Base-by-base conservation (phyloP, 2,888 invertebrate species). In the Hemistola chrysoprasaria region DNA sequence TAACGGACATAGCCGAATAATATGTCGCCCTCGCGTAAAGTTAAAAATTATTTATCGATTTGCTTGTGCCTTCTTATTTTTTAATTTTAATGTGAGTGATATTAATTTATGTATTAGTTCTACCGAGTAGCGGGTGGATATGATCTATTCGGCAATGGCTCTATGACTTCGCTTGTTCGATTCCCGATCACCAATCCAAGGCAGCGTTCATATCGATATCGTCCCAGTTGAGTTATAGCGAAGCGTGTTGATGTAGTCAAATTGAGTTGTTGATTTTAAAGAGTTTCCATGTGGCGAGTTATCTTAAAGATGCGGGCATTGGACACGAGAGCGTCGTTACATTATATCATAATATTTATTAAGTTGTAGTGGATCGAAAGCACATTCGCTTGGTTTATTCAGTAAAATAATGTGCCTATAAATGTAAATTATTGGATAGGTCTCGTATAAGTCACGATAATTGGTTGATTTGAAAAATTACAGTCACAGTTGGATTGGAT, bases 361-460 rank as follows among this genome's bases (percentile, higher is more conserved):
- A 71, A 77, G 78, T 84, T 82, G 77, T 86, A 86, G 83, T 71
- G 79, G 79, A 84, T 85, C 76, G 78, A 71, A 77, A 81, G 83
- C 84, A 84, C 81, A 72, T 76, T 81, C 63, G 83, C 81, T 81
- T 84, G 75, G 75, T 83, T 86, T 83, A 77, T 81, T 81, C 76
- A 80, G 74, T 81, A 85, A 87, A n/a, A 86, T 84, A 78, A 85
- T 86, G 87, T 87, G 86, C 87, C 87, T 87, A 85, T 86, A 84
- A 84, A 80, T 84, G 76, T 84, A 85, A 87, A 85, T 76, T 87
- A 84, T 79, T 45, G 74, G 71, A 80, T 85, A 87, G 86, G 83
- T 79, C 78, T 81, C 56, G 76, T 79, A 68, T 80, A 81, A 79
- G 79, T 76, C 78, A 83, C 73, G 71, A 76, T 71, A 69, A 79